Evolutionary conservation across 2,888 invertebrate genomes (phyloP).

Genomic region (Drosophila mettleri): DNA sequence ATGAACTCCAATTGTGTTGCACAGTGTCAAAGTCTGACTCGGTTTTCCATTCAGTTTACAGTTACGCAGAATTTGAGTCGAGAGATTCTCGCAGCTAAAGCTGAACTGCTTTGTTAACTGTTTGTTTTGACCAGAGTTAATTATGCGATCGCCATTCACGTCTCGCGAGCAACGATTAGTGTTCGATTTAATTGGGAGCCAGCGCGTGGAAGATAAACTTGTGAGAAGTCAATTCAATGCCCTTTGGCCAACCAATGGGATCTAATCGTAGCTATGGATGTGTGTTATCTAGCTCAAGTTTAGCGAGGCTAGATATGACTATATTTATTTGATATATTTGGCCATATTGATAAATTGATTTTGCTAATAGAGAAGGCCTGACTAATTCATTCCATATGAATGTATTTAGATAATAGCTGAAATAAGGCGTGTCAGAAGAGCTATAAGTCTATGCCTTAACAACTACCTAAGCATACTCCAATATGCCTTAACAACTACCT

Average conservation of each 20-base stretch:
- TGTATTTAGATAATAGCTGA: too few relatives aligned
- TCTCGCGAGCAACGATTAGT: constrained; percentile 8
- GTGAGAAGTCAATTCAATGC: not conserved
- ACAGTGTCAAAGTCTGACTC: constrained; percentile 35
- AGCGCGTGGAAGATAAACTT: not conserved
- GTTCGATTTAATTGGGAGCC: constrained; percentile 37
- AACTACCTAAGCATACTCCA: too few relatives aligned
- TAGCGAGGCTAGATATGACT: too few relatives aligned
- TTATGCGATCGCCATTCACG: constrained; percentile 22
- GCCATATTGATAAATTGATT: too few relatives aligned
- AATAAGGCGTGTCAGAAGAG: too few relatives aligned
- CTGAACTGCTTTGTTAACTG: constrained; percentile 10
- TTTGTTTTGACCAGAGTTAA: constrained; percentile 39
- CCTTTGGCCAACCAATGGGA: not conserved
- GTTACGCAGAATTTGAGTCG: constrained; percentile 23
- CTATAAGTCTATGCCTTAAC: too few relatives aligned
- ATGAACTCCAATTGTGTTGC: constrained; percentile 52
- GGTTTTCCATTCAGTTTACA: constrained; percentile 38
- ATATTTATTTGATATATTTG: too few relatives aligned
- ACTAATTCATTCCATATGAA: too few relatives aligned
- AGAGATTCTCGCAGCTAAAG: constrained; percentile 31
- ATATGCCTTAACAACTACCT: too few relatives aligned
- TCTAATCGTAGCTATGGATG: not conserved
- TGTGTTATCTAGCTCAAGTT: not conserved
- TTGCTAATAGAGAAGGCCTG: too few relatives aligned